Evolutionary conservation across 2,797 vertebrate genomes (phyloP).

Genomic region (Enteromius treurensis): DNA sequence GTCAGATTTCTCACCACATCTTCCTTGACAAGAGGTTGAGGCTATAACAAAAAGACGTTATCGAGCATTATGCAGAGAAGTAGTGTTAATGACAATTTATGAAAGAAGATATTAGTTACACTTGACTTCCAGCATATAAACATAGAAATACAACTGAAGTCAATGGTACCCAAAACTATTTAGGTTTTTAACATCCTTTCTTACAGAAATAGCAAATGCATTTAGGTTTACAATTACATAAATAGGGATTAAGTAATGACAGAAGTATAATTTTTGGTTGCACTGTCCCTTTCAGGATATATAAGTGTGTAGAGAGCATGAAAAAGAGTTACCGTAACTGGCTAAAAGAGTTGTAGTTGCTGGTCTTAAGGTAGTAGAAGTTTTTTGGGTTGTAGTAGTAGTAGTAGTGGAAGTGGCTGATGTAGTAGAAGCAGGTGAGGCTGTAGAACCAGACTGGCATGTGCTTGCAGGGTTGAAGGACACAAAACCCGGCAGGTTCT

Average conservation of each 20-base stretch:
- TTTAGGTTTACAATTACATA: neutral
- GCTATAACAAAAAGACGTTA: conserved; percentile 57
- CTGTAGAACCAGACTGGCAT: neutral
- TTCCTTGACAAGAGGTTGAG: neutral
- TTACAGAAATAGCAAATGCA: neutral
- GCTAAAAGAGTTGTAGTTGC: neutral
- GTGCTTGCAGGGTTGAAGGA: neutral
- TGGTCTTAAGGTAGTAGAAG: neutral
- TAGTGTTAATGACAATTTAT: neutral
- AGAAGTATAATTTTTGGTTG: neutral
- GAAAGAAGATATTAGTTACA: neutral
- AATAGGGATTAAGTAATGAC: neutral
- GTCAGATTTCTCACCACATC: conserved; percentile 17
- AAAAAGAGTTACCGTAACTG: neutral
- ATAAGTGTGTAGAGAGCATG: neutral
- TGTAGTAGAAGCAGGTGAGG: neutral
- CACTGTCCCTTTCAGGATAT: neutral
- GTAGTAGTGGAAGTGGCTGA: neutral
- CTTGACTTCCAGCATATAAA: neutral
- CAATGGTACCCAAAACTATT: neutral
- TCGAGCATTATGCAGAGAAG: conserved; percentile 42
- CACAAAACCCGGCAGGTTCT: conserved; percentile 49
- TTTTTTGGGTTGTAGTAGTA: neutral
- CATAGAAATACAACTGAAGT: neutral
- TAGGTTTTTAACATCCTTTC: neutral